These are phyloP conservation scores for Reinhardtius hippoglossoides DNA, from an alignment of 2,113 vertebrate species.

Conservation along the genomic window DNA sequence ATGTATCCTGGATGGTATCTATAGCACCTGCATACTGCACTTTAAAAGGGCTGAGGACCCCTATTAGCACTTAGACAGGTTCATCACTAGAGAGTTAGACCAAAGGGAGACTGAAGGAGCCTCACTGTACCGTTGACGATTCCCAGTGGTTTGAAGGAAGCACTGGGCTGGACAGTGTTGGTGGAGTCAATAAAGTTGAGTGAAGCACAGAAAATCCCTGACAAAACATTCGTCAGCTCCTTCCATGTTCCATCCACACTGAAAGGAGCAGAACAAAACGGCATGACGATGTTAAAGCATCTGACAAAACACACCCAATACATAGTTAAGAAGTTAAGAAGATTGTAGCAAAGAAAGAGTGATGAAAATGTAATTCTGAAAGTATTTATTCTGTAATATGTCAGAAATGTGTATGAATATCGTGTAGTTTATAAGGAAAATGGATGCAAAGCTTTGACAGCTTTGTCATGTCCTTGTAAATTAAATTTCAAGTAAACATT, in stretches of 20 bases:
- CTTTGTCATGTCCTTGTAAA: neutral
- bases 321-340: no score
- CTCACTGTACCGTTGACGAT: conserved; percentile 88
- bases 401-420: neutral
- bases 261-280: conserved; percentile 28
- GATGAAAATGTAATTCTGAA: no score
- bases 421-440: neutral
- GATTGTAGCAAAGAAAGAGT: no score
- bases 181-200: conserved; percentile 98
- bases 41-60: conserved; percentile 1
- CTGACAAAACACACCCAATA: no score
- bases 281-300: no score
- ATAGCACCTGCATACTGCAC: neutral
- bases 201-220: conserved; percentile 97
- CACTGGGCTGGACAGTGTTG: conserved; percentile 94
- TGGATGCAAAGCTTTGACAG: neutral
- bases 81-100: neutral
- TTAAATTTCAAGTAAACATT: neutral
- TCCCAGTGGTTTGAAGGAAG: conserved; percentile 97
- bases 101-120: conserved; percentile 1
- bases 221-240: conserved; percentile 95
- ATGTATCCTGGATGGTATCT: neutral
- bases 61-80: neutral
- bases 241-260: conserved; percentile 96
- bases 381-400: neutral